Percentiles rank a stretch among this genome's conserved stretches.
These are phyloP conservation scores for Aphrocallistes beatrix DNA, from an alignment of 37 sponge, comb jelly and placozoan species.

Conservation along the genomic window DNA sequence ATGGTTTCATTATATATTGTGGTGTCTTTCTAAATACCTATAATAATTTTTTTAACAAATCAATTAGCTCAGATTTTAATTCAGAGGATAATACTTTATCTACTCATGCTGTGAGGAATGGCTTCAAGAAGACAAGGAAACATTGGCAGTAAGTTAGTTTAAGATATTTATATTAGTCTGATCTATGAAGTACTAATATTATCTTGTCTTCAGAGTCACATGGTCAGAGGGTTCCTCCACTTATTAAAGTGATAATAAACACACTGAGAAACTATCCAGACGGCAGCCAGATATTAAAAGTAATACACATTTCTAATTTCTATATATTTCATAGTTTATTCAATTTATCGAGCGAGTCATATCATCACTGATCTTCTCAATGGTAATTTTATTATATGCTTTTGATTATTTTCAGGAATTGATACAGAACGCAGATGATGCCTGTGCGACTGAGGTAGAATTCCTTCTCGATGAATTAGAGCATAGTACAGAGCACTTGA, in stretches of 20 bases:
- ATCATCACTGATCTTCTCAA: not conserved
- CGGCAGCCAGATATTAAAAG: slow-evolving; percentile 23
- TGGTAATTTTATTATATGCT: not conserved
- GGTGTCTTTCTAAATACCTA: too few relatives aligned
- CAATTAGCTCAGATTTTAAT: too few relatives aligned
- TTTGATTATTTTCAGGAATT: not conserved
- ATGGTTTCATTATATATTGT: too few relatives aligned
- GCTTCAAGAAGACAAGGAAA: not conserved
- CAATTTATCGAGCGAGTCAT: too few relatives aligned
- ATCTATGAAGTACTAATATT: not conserved
- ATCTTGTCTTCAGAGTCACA: not conserved
- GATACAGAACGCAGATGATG: not conserved
- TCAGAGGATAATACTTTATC: too few relatives aligned
- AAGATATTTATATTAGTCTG: too few relatives aligned
- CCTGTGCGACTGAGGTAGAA: not conserved
- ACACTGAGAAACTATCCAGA: slow-evolving; percentile 19
- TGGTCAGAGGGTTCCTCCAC: slow-evolving; percentile 18
- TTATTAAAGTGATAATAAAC: not conserved
- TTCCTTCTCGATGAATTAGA: not conserved
- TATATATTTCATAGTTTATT: too few relatives aligned
- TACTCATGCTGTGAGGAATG: too few relatives aligned
- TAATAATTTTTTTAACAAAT: too few relatives aligned
- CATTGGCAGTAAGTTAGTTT: slow-evolving; percentile 7
- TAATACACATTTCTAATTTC: too few relatives aligned
- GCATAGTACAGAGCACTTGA: not conserved